Percentiles rank a stretch among this genome's conserved stretches.
These are phyloP conservation scores for Eupelmus urozonus DNA, from an alignment of 2,888 invertebrate species.

Conservation along the genomic window DNA sequence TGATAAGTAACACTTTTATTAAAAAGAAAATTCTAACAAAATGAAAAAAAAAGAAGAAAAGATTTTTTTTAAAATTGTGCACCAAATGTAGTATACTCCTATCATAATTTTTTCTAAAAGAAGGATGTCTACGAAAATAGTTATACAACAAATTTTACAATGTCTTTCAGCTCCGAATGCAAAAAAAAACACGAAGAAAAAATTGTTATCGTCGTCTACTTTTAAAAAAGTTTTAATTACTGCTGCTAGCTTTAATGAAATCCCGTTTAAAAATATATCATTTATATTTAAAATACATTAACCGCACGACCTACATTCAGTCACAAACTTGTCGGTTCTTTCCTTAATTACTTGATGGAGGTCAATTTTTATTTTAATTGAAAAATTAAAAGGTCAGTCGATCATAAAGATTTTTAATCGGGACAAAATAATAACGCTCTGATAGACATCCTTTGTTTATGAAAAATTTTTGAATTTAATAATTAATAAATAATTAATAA, in stretches of 20 bases:
- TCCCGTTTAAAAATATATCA: neutral
- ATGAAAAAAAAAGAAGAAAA: too few relatives aligned
- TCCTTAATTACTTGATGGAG: neutral
- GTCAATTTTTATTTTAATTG: slow-evolving; percentile 22
- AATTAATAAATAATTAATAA: slow-evolving; percentile 1
- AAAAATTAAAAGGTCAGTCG: slow-evolving; percentile 28
- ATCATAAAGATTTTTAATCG: slow-evolving; percentile 10
- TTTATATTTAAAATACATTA: neutral
- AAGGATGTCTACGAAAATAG: neutral
- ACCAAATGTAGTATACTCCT: slow-evolving; percentile 4
- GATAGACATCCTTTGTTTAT: slow-evolving; percentile 2
- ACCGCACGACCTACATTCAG: slow-evolving; percentile 16
- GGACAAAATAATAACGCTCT: neutral
- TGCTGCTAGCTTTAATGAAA: slow-evolving; percentile 1
- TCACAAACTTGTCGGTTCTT: slow-evolving; percentile 4
- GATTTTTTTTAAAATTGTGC: slow-evolving; percentile 4
- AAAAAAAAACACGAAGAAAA: slow-evolving; percentile 17
- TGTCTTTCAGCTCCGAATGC: too few relatives aligned
- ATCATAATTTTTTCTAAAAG: neutral
- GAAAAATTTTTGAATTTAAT: neutral
- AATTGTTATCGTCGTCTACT: slow-evolving; percentile 19
- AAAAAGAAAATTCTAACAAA: too few relatives aligned
- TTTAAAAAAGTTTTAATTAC: slow-evolving; percentile 37
- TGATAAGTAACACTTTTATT: too few relatives aligned
- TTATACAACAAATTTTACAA: too few relatives aligned